Evolutionary conservation across 2,888 invertebrate genomes (phyloP).

Genomic region (Amphipyra berbera): DNA sequence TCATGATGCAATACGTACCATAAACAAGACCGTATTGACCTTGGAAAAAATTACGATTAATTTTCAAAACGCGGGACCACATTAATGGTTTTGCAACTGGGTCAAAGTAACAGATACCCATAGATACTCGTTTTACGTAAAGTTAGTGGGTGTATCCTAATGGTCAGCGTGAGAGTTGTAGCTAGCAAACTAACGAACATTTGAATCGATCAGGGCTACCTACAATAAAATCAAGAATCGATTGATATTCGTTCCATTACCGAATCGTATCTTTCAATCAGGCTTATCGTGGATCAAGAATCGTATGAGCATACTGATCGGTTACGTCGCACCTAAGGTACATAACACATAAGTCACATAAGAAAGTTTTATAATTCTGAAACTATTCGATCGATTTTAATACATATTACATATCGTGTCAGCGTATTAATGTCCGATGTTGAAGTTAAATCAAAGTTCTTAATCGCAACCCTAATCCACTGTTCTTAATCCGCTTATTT

Average conservation of each 20-base stretch:
- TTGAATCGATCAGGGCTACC: conserved; percentile 45
- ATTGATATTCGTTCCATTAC: conserved; percentile 5
- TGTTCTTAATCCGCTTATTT: too few relatives aligned
- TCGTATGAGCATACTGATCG: conserved; percentile 26
- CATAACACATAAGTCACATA: conserved; percentile 10
- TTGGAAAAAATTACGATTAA: conserved; percentile 42
- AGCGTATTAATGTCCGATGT: background rate
- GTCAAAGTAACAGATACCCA: conserved; percentile 78
- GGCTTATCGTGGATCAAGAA: conserved; percentile 16
- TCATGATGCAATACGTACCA: conserved; percentile 32
- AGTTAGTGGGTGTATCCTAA: conserved; percentile 87
- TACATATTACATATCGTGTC: background rate
- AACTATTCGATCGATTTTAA: conserved; percentile 10
- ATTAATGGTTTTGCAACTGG: conserved; percentile 77
- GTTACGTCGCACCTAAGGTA: conserved; percentile 6
- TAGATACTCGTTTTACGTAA: conserved; percentile 76
- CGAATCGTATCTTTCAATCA: conserved; percentile 5
- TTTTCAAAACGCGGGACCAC: conserved; percentile 56
- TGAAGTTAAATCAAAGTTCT: background rate
- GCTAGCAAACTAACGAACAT: conserved; percentile 40
- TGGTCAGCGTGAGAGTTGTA: conserved; percentile 81
- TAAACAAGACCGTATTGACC: conserved; percentile 20
- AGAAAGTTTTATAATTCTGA: conserved; percentile 28
- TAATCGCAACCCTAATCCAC: too few relatives aligned
- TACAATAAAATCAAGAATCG: conserved; percentile 6